Conservation (phyloP, 1,140 invertebrate species). For the Eriocheir sinensis region DNA sequence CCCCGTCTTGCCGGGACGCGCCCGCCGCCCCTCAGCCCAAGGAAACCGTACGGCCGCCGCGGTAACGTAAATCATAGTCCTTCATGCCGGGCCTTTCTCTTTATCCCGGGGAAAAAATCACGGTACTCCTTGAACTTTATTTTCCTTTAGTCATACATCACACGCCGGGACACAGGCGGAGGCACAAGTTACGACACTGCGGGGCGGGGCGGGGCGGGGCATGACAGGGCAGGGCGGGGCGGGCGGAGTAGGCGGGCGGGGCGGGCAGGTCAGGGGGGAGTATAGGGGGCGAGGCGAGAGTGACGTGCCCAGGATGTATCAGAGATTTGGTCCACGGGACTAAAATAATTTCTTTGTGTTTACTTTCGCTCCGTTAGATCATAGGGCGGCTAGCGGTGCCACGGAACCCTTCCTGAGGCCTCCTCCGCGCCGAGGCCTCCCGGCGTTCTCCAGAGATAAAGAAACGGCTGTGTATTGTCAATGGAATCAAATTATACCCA, state of each 20-base stretch:
- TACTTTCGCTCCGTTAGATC: slow-evolving; percentile 65
- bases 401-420: slow-evolving; percentile 30
- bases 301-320: slow-evolving; percentile 36
- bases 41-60: neutral
- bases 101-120: neutral
- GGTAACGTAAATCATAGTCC: slow-evolving; percentile 1
- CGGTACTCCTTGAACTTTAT: neutral
- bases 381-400: slow-evolving; percentile 46
- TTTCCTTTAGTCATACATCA: neutral
- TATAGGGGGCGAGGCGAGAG: neutral
- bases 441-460: neutral
- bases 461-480: neutral
- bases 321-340: slow-evolving; percentile 17
- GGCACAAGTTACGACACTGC: neutral
- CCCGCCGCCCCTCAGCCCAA: neutral
- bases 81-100: neutral
- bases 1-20: neutral
- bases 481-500: neutral
- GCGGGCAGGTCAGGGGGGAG: too few species aligned
- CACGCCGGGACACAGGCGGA: neutral
- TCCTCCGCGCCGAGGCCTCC: neutral
- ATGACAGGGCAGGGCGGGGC: neutral
- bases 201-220: neutral
- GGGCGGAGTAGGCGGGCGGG: too few species aligned
- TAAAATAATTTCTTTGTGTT: slow-evolving; percentile 63